Percentiles rank a stretch among this genome's conserved stretches.
Evolutionary conservation across 2,888 invertebrate genomes (phyloP).

Genomic region (Apocheima hispidaria): DNA sequence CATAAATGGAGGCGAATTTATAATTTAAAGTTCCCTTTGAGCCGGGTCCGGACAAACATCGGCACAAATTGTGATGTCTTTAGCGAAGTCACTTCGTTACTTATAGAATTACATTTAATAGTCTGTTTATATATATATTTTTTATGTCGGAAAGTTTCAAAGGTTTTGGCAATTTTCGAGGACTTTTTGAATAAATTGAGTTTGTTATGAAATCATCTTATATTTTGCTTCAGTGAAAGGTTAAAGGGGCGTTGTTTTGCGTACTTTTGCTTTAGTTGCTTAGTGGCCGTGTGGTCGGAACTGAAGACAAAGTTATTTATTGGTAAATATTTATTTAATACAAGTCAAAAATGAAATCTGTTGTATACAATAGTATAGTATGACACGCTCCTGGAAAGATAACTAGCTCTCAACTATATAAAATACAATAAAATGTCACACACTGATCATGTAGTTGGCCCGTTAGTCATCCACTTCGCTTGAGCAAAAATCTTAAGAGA

Average conservation of each 20-base stretch:
- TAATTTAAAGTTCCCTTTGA: constrained; percentile 39
- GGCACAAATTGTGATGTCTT: constrained; percentile 41
- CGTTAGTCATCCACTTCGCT: too few species aligned
- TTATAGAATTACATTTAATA: constrained; percentile 25
- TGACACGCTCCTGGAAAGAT: too few species aligned
- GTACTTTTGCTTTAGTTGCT: too few species aligned
- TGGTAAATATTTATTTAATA: too few species aligned
- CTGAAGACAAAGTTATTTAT: too few species aligned
- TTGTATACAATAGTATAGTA: too few species aligned
- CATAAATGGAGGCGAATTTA: constrained; percentile 28
- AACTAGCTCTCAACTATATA: too few species aligned
- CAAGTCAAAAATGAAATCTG: too few species aligned
- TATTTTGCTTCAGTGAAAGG: not conserved
- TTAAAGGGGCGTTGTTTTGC: not conserved
- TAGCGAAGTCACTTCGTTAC: constrained; percentile 45
- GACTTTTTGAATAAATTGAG: constrained; percentile 16
- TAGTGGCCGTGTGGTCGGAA: too few species aligned
- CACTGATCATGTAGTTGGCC: too few species aligned
- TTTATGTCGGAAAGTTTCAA: constrained; percentile 27
- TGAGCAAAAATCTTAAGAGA: too few species aligned
- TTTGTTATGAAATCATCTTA: constrained; percentile 12
- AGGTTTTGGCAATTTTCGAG: constrained; percentile 24
- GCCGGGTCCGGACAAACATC: constrained; percentile 38
- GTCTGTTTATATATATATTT: constrained; percentile 32
- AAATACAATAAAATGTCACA: too few species aligned